Conservation (phyloP, 2,113 vertebrate species). For the Sorex araneus region DNA sequence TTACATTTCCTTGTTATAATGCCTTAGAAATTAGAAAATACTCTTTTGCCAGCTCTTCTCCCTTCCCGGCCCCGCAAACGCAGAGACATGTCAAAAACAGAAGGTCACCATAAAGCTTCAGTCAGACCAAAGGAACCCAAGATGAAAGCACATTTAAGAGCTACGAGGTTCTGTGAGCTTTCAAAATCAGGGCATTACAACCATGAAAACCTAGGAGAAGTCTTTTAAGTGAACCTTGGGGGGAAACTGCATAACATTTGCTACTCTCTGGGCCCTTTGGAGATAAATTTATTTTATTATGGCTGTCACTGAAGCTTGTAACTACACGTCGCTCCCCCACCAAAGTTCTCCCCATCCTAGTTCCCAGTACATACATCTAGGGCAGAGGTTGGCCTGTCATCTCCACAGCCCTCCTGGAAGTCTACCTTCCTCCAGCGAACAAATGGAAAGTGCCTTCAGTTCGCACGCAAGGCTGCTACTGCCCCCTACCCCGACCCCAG, state of each 20-base stretch:
- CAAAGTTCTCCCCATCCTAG: neutral
- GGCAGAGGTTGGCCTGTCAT: neutral
- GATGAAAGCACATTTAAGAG: slow-evolving; percentile 84
- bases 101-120: slow-evolving; percentile 79
- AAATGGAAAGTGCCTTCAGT: no score
- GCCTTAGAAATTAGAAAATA: slow-evolving; percentile 78
- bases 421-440: no score
- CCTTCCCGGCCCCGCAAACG: slow-evolving; percentile 40
- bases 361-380: slow-evolving; percentile 4
- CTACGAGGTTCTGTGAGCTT: slow-evolving; percentile 68
- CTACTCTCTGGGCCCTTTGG: slow-evolving; percentile 64
- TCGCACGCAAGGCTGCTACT: no score
- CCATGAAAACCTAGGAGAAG: slow-evolving; percentile 86
- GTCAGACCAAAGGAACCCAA: slow-evolving; percentile 85
- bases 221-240: slow-evolving; percentile 87
- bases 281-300: slow-evolving; percentile 82
- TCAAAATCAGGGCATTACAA: slow-evolving; percentile 84
- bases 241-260: neutral
- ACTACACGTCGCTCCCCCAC: slow-evolving; percentile 70
- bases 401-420: no score
- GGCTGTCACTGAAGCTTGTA: slow-evolving; percentile 80
- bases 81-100: slow-evolving; percentile 85
- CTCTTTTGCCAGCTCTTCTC: slow-evolving; percentile 62
- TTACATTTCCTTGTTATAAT: slow-evolving; percentile 77
- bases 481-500: no score